phyloP scores from a whole-genome alignment of 37 sponge, comb jelly and placozoan species.

The Beroe ovata region DNA sequence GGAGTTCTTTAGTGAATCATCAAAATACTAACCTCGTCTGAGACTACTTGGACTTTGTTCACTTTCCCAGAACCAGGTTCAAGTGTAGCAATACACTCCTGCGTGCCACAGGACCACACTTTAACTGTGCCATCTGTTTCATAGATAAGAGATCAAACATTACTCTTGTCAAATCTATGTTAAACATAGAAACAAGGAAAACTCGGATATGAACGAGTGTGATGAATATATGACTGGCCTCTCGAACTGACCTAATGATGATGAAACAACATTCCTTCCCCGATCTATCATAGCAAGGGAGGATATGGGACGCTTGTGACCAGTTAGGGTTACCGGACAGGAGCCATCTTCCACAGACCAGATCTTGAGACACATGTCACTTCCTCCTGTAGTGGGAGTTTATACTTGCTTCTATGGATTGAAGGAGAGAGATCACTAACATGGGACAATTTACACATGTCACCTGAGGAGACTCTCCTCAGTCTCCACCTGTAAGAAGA shows the following conservation, averaged over 20 bases:
- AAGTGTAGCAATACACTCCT: constrained; percentile 3
- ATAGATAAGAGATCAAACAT: too few species aligned
- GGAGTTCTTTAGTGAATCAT: too few species aligned
- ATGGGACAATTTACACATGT: too few species aligned
- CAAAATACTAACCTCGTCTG: too few species aligned
- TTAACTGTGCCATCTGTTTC: constrained; percentile 46
- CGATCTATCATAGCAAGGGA: constrained; percentile 49
- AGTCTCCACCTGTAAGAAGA: constrained; percentile 76
- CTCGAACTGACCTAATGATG: constrained; percentile 6
- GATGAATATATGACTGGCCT: too few species aligned
- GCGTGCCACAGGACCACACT: constrained; percentile 27
- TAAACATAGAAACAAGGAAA: too few species aligned
- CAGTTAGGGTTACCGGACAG: constrained; percentile 80
- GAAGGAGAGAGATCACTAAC: too few species aligned
- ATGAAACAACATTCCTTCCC: constrained; percentile 65
- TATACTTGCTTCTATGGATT: too few species aligned
- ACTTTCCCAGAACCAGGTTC: not conserved
- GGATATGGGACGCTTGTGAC: constrained; percentile 75
- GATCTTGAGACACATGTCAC: constrained; percentile 81
- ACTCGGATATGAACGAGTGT: too few species aligned
- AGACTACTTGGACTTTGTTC: not conserved
- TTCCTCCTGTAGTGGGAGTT: constrained; percentile 70
- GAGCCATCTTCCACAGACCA: constrained; percentile 91
- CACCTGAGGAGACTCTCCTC: too few species aligned
- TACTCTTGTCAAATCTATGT: too few species aligned